Evolutionary conservation across 2,888 invertebrate species (phyloP).

Genomic region (Cremastinae sp.): DNA sequence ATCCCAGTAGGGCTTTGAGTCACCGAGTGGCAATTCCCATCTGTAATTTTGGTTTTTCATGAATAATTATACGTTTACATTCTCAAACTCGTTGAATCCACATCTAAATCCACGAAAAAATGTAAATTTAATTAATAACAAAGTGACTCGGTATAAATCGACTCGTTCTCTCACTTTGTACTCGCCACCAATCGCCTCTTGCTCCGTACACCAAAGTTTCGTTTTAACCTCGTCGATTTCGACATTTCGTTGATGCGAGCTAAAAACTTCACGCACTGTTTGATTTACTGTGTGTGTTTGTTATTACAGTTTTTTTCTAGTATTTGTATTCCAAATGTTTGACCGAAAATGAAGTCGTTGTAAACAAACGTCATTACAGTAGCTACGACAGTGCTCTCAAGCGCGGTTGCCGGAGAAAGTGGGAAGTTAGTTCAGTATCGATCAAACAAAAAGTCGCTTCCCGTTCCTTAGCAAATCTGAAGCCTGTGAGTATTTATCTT

Average conservation of each 20-base stretch:
- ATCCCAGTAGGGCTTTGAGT: slow-evolving; percentile 70
- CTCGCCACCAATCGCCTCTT: slow-evolving; percentile 50
- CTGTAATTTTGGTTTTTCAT: slow-evolving; percentile 57
- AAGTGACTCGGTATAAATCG: too few relatives aligned
- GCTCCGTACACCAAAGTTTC: slow-evolving; percentile 28
- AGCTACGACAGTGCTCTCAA: slow-evolving; percentile 26
- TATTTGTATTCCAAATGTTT: background rate
- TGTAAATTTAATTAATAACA: background rate
- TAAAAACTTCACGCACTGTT: slow-evolving; percentile 19
- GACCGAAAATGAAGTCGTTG: background rate
- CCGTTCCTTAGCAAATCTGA: background rate
- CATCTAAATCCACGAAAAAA: background rate
- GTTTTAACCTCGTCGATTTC: slow-evolving; percentile 16
- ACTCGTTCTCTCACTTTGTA: slow-evolving; percentile 60
- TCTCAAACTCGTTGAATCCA: background rate
- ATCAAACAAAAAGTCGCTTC: slow-evolving; percentile 56
- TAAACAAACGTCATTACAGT: slow-evolving; percentile 28
- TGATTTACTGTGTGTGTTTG: slow-evolving; percentile 8
- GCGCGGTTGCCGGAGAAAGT: slow-evolving; percentile 25
- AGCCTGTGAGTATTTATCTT: too few relatives aligned
- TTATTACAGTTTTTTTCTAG: background rate
- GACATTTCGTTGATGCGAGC: slow-evolving; percentile 40
- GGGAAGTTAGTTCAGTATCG: slow-evolving; percentile 58
- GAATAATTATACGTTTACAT: background rate
- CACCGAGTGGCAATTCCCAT: slow-evolving; percentile 69